These are phyloP conservation scores for Pseudopipra pipra DNA, from an alignment of 2,113 vertebrate genomes.

Conservation along the genomic window DNA sequence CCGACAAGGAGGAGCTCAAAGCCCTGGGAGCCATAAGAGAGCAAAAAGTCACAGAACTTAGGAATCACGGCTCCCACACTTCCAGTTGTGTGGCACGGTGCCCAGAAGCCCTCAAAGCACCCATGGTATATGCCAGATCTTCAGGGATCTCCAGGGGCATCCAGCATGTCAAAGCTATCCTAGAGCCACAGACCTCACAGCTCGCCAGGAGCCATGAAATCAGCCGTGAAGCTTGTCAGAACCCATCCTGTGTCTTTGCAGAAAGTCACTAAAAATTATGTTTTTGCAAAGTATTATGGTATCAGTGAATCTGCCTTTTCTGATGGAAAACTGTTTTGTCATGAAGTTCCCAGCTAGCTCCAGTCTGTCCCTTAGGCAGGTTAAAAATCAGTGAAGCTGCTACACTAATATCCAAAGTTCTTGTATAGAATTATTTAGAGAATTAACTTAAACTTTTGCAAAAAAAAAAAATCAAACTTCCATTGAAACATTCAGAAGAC, in stretches of 20 bases:
- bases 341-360: neutral
- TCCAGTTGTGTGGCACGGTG: neutral
- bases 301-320: conserved; percentile 19
- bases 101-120: conserved; percentile 6
- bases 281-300: conserved; percentile 16
- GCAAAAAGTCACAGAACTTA: neutral
- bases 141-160: neutral
- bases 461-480: neutral
- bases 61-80: neutral
- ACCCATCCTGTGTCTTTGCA: neutral
- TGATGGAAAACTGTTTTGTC: conserved; percentile 44
- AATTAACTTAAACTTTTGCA: neutral
- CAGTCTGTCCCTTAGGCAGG: neutral
- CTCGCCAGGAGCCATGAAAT: neutral
- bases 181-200: neutral
- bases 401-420: neutral
- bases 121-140: neutral
- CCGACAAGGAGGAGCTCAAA: neutral
- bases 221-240: conserved; percentile 45
- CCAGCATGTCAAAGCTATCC: neutral
- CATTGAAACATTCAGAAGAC: neutral
- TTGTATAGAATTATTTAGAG: neutral
- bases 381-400: neutral
- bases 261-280: neutral
- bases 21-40: neutral